Evolutionary conservation across 2,888 invertebrate genomes (phyloP).

Genomic region (Mesorhabditis belari): DNA sequence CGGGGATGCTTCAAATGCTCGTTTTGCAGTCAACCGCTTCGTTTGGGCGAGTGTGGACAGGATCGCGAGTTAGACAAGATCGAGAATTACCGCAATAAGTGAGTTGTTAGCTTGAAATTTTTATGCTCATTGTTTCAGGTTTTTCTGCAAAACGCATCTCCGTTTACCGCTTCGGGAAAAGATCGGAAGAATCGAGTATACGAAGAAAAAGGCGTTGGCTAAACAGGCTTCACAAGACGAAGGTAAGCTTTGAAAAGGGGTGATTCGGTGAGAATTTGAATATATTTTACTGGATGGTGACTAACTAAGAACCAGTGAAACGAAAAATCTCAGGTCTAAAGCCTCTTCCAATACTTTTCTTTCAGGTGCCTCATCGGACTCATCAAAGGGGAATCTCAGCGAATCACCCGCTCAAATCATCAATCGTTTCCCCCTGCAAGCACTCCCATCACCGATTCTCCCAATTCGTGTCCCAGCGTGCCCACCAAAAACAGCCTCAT

Average conservation of each 20-base stretch:
- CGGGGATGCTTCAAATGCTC: constrained; percentile 36
- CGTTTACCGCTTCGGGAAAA: constrained; percentile 22
- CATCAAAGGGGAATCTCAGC: neutral
- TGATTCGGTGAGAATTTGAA: no score
- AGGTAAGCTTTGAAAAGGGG: no score
- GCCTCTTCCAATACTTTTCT: no score
- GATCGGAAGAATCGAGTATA: constrained; percentile 15
- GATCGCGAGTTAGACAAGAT: constrained; percentile 21
- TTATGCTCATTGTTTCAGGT: constrained; percentile 9
- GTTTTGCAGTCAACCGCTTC: constrained; percentile 30
- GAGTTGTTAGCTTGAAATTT: constrained; percentile 8
- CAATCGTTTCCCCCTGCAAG: no score
- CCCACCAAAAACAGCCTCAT: neutral
- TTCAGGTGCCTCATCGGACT: neutral
- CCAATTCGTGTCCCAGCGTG: neutral
- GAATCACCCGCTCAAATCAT: neutral
- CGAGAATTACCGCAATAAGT: constrained; percentile 9
- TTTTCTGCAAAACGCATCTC: constrained; percentile 27
- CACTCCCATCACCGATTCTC: neutral
- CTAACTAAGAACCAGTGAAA: no score
- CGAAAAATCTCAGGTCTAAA: no score
- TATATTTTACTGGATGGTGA: no score
- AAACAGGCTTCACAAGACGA: neutral
- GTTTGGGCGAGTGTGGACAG: constrained; percentile 21
- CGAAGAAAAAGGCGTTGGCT: constrained; percentile 1